Evolutionary conservation across 1,140 invertebrate genomes (phyloP).

Genomic region (Hormaphis cornu): DNA sequence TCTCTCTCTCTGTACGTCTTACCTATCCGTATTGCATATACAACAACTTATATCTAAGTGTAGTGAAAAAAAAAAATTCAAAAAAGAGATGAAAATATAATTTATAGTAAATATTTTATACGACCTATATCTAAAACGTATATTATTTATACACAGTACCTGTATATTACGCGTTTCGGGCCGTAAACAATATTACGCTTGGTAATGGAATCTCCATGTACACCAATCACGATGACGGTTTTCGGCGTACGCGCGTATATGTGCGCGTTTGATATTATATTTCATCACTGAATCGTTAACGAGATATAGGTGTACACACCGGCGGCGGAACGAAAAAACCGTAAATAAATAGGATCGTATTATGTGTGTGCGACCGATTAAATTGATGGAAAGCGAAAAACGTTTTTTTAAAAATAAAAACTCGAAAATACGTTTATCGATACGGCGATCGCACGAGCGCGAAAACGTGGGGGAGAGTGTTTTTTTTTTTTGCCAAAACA

Average conservation of each 20-base stretch:
- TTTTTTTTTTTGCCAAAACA: no score
- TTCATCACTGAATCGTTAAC: neutral
- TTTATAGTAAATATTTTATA: no score
- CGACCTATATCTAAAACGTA: no score
- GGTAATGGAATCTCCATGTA: constrained; percentile 22
- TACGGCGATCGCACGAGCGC: no score
- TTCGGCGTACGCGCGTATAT: neutral
- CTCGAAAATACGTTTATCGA: neutral
- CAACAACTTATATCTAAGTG: no score
- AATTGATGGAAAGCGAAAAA: neutral
- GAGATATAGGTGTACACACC: neutral
- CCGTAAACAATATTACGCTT: neutral
- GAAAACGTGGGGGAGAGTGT: no score
- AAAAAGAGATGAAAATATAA: no score
- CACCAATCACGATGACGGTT: neutral
- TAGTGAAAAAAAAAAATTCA: no score
- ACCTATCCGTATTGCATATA: no score
- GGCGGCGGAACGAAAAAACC: neutral
- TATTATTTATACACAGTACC: no score
- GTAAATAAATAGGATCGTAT: neutral
- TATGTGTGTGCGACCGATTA: neutral
- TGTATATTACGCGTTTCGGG: no score
- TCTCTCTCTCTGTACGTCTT: no score
- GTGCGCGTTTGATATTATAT: constrained; percentile 7
- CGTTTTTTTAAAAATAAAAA: neutral